Evolutionary conservation across 2,888 invertebrate species (phyloP), one percentile per base, ranked within the genome.

Genomic region (Melanostoma mellinum): DNA sequence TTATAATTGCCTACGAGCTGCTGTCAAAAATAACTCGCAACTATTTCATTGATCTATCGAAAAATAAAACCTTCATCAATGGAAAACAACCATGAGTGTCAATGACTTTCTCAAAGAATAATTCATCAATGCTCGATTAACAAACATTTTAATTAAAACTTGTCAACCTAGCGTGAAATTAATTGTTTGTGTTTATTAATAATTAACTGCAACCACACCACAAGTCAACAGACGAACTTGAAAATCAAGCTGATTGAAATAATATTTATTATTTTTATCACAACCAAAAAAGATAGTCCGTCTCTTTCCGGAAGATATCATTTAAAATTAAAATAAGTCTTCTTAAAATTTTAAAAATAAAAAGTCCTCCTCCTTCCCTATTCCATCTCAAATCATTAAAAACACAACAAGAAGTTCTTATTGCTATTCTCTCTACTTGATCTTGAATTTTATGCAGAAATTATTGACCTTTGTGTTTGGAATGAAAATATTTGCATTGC

Each of bases 401-500:
- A 72, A 42, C 30, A 30, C 9, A 60, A 60, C 6, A 56, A 42
- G 36, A 52, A 3, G 33, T n/a, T 20, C 33, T 36, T 30, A 38
- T 36, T 10, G 6, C 35, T 56, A 36, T 30, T 40, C n/a, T 4
- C 8, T 3, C 3, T 38, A 42, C 50, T 65, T 53, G 60, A 71
- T 77, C 63, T 56, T 77, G 77, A 71, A 72, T 56, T 44, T 36
- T 50, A 42, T 56, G 40, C 56, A 71, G 50, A 42, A 63, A 50
- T 71, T 71, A 56, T 77, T 77, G 72, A 71, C 56, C 77, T 48
- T 63, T 77, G 55, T 68, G 60, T 61, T 63, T 63, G 32, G 30
- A 55, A 33, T 32, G 8, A 42, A 75, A 80, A 80, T 71, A 76
- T 75, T 80, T 75, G 48, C 74, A 68, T 80, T 75, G 58, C 56